Evolutionary conservation across 2,113 vertebrate genomes (phyloP), one percentile per base, ranked within the genome.

Genomic region (Leiothrix lutea): DNA sequence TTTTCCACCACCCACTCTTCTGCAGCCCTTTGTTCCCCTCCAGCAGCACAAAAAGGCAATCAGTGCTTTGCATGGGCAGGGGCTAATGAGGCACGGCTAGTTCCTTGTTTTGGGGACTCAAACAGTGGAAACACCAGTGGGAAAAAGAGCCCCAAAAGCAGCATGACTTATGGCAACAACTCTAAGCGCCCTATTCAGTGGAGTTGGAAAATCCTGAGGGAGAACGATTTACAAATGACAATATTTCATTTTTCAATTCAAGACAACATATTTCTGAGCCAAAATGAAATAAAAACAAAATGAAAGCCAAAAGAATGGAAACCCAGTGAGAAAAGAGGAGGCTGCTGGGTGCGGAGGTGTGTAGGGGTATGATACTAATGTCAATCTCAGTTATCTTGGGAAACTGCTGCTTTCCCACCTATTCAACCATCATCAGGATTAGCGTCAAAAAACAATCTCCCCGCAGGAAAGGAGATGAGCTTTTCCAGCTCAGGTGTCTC

Each of bases 101-200:
- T 61, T 38, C 47, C 0, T 0, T 21, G 20, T 60, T 86, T 24
- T 66, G 66, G 61, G 36, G 67, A 47, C 47, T 77, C 29, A 36
- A 74, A 26, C 21, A 33, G 13, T 2, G 16, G 23, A 44, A 93
- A 73, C 17, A 57, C 15, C 12, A 51, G 10, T 12, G 21, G 36
- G 42, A 33, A 88, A 90, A 72, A 8, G 2, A 77, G 23, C 28
- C 83, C 60, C 14, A 1, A 0, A 4, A 12, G 21, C 64, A 53
- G 38, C 0, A 4, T 4, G 14, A 9, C 29, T 67, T 54, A 56
- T 0, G 3, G 40, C 40, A 45, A 38, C 60, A 81, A 38, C 33
- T 44, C 69, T 11, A 24, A 60, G 12, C 0, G 0, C 22, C 13
- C 22, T 21, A 1, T 28, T 31, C 8, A 1, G 44, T 14, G 5